phyloP scores from a whole-genome alignment of 2,888 invertebrate genomes.

The Tillus elongatus region DNA sequence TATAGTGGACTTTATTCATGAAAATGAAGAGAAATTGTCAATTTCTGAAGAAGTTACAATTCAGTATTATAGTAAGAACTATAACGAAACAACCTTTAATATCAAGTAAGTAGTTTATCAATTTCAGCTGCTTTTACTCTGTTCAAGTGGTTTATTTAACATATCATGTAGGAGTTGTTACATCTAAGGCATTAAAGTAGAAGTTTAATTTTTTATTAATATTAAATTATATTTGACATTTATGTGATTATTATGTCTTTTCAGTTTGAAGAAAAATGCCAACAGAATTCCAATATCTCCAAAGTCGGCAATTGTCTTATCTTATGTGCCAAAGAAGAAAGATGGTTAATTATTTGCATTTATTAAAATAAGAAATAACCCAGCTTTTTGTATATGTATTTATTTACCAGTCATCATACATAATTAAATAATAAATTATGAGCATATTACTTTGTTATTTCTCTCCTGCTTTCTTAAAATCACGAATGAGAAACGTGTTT shows the following conservation, averaged over 20 bases:
- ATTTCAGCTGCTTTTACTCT: too few relatives aligned
- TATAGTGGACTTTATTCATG: constrained; percentile 48
- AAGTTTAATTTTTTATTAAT: constrained; percentile 20
- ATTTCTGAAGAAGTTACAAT: constrained; percentile 55
- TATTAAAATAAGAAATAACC: too few relatives aligned
- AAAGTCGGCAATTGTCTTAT: constrained; percentile 56
- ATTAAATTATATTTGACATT: constrained; percentile 15
- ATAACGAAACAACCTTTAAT: constrained; percentile 39
- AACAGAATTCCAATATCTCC: constrained; percentile 51
- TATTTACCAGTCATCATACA: too few relatives aligned
- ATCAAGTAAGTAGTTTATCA: constrained; percentile 38
- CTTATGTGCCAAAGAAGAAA: constrained; percentile 54
- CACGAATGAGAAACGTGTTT: too few relatives aligned
- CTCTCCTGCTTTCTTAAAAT: too few relatives aligned
- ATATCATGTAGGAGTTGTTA: too few relatives aligned
- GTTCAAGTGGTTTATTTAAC: too few relatives aligned
- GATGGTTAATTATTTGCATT: too few relatives aligned
- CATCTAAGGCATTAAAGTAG: too few relatives aligned
- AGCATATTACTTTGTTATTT: too few relatives aligned
- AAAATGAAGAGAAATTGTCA: constrained; percentile 37
- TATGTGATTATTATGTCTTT: constrained; percentile 30
- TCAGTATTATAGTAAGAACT: constrained; percentile 48
- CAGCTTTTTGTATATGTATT: too few relatives aligned
- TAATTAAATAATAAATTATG: too few relatives aligned
- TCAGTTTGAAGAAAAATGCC: constrained; percentile 51